Conservation (phyloP, 2,113 vertebrate species). For the Amazona vittata region DNA sequence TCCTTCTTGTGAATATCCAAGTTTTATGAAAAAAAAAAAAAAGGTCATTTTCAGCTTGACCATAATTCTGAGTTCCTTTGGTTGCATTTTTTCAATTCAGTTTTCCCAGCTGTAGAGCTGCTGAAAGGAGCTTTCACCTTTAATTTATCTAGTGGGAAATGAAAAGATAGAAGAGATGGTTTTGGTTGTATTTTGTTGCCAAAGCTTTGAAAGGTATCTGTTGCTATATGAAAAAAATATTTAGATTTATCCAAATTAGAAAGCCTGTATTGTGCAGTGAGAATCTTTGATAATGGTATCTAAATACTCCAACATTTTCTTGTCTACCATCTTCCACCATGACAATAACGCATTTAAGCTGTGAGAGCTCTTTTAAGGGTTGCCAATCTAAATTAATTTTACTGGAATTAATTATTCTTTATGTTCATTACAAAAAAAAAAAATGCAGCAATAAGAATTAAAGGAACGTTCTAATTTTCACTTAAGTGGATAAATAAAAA, state of each 20-base stretch:
- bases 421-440: constrained; percentile 28
- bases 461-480: neutral
- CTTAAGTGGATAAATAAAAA: neutral
- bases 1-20: neutral
- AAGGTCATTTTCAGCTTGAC: neutral
- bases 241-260: neutral
- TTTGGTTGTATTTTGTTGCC: neutral
- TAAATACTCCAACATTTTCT: neutral
- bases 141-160: neutral
- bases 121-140: neutral
- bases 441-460: neutral
- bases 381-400: constrained; percentile 17
- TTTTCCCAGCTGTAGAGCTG: neutral
- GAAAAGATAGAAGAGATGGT: neutral
- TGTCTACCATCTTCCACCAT: neutral
- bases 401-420: constrained; percentile 34
- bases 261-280: neutral
- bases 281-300: neutral
- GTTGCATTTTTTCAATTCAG: neutral
- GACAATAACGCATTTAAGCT: neutral
- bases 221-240: neutral
- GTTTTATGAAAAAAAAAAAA: neutral
- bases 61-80: neutral
- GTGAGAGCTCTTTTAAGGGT: neutral
- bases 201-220: neutral